phyloP scores from a whole-genome alignment of 1,140 invertebrate genomes.

The Hypsibius dujardini region DNA sequence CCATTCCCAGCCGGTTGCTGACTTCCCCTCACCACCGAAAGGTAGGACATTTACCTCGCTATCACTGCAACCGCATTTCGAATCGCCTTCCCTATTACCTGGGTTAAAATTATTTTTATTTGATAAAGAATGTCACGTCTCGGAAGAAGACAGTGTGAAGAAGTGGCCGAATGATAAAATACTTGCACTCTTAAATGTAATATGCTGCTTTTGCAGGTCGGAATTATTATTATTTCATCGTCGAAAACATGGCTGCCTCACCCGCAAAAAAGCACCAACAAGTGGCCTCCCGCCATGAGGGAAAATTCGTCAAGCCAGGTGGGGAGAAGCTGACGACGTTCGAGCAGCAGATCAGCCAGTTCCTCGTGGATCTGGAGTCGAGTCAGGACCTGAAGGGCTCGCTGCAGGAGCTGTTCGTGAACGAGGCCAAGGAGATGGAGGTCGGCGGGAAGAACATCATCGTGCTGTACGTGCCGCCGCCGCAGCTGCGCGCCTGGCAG shows the following conservation, averaged over 20 bases:
- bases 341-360: conserved; percentile 63
- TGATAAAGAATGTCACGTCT: background rate
- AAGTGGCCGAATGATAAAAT: too few relatives aligned
- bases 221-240: background rate
- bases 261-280: background rate
- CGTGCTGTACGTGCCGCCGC: conserved; percentile 96
- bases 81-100: too few relatives aligned
- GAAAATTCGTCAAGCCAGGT: conserved; percentile 74
- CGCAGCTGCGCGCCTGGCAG: conserved; percentile 87
- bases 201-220: background rate
- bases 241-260: background rate
- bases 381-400: conserved; percentile 91
- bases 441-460: conserved; percentile 74
- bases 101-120: too few relatives aligned
- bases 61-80: too few relatives aligned
- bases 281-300: conserved; percentile 9
- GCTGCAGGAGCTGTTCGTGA: conserved; percentile 82
- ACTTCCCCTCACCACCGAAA: too few relatives aligned
- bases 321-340: conserved; percentile 74
- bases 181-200: too few relatives aligned
- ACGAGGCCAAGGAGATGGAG: conserved; percentile 86
- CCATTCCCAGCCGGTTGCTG: too few relatives aligned
- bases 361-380: conserved; percentile 78
- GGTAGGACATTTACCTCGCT: too few relatives aligned
- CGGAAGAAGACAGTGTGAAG: background rate